Evolutionary conservation across 2,113 vertebrate genomes (phyloP).

Genomic region (Phalacrocorax pelagicus): DNA sequence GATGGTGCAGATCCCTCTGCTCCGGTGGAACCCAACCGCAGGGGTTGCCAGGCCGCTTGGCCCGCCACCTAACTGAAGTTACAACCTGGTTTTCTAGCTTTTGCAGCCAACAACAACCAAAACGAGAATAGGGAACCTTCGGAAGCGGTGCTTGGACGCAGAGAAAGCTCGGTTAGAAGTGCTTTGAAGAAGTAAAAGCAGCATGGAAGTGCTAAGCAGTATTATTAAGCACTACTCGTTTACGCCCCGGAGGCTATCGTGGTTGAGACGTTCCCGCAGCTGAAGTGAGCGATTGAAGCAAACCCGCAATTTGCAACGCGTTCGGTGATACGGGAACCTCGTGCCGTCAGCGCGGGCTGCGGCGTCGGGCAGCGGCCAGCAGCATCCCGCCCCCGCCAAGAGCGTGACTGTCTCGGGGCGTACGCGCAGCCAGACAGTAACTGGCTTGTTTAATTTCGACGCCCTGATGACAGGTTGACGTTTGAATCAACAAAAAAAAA

Average conservation of each 20-base stretch:
- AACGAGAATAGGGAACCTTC: neutral
- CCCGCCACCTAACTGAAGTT: neutral
- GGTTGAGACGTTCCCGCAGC: neutral
- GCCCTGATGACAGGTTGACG: neutral
- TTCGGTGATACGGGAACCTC: neutral
- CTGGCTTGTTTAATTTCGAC: neutral
- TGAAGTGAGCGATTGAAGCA: neutral
- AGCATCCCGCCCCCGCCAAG: neutral
- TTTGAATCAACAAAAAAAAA: neutral
- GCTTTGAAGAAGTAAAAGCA: neutral
- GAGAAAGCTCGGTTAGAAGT: neutral
- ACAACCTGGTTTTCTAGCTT: neutral
- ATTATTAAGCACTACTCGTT: neutral
- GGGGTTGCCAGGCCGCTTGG: neutral
- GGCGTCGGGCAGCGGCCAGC: neutral
- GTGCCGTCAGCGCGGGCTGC: neutral
- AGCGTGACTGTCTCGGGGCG: neutral
- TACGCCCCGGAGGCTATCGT: neutral
- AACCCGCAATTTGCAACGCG: neutral
- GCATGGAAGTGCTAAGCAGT: neutral
- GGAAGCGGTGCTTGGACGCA: neutral
- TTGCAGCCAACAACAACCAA: neutral
- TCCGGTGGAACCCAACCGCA: accelerated
- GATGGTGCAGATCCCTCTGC: neutral
- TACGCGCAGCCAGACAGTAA: neutral